Base-by-base conservation (phyloP, 1,140 invertebrate genomes). In the Agrypnia vestita region DNA sequence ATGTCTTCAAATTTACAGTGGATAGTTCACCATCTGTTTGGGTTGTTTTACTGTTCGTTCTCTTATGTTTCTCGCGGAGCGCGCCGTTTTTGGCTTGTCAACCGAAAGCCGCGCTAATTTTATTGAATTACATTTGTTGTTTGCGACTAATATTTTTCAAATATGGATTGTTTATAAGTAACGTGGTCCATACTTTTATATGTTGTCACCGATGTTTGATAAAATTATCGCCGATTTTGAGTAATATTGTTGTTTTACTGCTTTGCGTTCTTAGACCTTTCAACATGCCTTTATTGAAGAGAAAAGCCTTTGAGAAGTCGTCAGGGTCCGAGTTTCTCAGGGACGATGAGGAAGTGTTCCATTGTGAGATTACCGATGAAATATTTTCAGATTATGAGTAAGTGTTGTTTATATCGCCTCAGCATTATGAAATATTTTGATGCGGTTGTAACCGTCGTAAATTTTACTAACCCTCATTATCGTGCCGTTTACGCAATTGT, bases 321-420 rank as follows among this genome's bases (percentile, higher is more conserved):
- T 89, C 92, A 84, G 90, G 93, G 25, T 89, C 90, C 49, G 93
- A 95, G 86, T 92, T 96, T 78, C 89, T 98, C 59, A 88, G 93
- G 67, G 95, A 96, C 84, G 94, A 97, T 83, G 97, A 98, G 85
- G 94, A 97, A 88, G 96, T 99, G 15, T 99, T 98, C 88, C 95
- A 95, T 88, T 98, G 96, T 87, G 95, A 96, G 88, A 91, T 97
- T 85, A 99, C 97, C 73, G 96, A 96, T 85, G 97, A 99, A 90
- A 95, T 98, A 87, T 99, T 99, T 89, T 93, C 94, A 82, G 95
- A 98, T 90, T 99, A 99, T 90, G 97, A 98, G 97, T 98, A 92
- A 97, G 79, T 79, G 43, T 43, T 49, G n/a, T 77, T 56, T 59
- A 17, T 46, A 15, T 69, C 51, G 25, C 13, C 12, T 55, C n/a